Evolutionary conservation across 2,888 invertebrate genomes (phyloP).

Genomic region (Desoria tigrina): DNA sequence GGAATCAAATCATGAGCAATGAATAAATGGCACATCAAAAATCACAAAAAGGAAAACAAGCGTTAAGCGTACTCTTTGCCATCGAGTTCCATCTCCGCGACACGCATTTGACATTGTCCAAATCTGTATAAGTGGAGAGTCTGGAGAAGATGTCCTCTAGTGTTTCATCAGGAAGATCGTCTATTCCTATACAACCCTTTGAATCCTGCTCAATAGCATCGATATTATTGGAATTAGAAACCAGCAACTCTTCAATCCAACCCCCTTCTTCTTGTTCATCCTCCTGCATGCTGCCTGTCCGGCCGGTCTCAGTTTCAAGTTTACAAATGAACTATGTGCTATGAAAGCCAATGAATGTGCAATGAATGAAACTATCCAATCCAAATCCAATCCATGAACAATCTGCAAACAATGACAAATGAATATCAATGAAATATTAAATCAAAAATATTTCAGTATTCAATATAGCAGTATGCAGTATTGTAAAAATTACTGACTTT

Average conservation of each 20-base stretch:
- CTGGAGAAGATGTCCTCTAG: constrained; percentile 87
- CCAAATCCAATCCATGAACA: constrained; percentile 10
- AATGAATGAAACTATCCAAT: not conserved
- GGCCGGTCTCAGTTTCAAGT: not conserved
- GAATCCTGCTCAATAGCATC: too few species aligned
- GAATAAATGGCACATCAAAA: too few species aligned
- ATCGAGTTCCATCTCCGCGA: constrained; percentile 83
- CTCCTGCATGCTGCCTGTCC: not conserved
- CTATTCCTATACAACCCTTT: constrained; percentile 54
- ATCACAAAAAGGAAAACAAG: too few species aligned
- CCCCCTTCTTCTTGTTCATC: not conserved
- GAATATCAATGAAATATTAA: too few species aligned
- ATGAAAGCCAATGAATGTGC: not conserved
- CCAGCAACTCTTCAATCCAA: not conserved
- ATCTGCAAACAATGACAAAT: not conserved
- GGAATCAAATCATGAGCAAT: too few species aligned
- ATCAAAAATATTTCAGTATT: too few species aligned
- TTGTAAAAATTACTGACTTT: too few species aligned
- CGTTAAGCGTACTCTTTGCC: constrained; percentile 82
- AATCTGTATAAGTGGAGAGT: constrained; percentile 85
- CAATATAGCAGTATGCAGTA: too few species aligned
- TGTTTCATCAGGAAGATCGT: constrained; percentile 88
- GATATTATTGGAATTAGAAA: too few species aligned
- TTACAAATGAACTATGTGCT: not conserved
- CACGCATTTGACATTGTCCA: constrained; percentile 81